Percentiles rank a stretch among this genome's conserved stretches.
Conservation (phyloP, 1,140 invertebrate species). For the Campoletis sonorensis region DNA sequence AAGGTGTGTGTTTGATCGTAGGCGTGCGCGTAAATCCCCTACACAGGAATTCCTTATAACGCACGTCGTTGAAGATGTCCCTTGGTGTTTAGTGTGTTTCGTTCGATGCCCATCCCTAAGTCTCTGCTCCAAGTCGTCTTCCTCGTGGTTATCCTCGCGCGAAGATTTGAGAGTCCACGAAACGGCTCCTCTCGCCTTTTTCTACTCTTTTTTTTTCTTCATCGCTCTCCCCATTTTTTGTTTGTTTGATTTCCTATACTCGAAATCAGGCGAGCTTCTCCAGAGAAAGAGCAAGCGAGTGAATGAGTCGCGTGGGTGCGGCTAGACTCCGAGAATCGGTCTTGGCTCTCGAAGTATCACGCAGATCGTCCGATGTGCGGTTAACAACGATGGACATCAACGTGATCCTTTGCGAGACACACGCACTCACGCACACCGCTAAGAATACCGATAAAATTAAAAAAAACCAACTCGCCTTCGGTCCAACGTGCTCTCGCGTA, state of each 20-base stretch:
- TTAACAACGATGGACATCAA: constrained; percentile 22
- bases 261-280: constrained; percentile 24
- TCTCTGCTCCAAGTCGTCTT: constrained; percentile 13
- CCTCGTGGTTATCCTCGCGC: constrained; percentile 21
- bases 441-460: constrained; percentile 7
- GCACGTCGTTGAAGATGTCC: constrained; percentile 33
- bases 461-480: constrained; percentile 15
- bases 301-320: constrained; percentile 31
- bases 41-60: constrained; percentile 43
- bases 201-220: not conserved
- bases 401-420: not conserved
- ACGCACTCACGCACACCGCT: not conserved
- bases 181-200: not conserved
- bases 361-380: constrained; percentile 1
- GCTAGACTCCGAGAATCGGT: constrained; percentile 23
- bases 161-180: constrained; percentile 16
- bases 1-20: constrained; percentile 35
- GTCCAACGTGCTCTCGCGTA: constrained; percentile 46
- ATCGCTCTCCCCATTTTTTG: not conserved
- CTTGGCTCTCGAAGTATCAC: not conserved
- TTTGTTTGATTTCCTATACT: not conserved
- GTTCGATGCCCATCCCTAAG: constrained; percentile 23
- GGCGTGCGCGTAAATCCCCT: constrained; percentile 50
- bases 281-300: not conserved
- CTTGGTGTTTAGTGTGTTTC: constrained; percentile 5